Conservation (phyloP, 2,888 invertebrate species). For the Lasioglossum leucozonium region DNA sequence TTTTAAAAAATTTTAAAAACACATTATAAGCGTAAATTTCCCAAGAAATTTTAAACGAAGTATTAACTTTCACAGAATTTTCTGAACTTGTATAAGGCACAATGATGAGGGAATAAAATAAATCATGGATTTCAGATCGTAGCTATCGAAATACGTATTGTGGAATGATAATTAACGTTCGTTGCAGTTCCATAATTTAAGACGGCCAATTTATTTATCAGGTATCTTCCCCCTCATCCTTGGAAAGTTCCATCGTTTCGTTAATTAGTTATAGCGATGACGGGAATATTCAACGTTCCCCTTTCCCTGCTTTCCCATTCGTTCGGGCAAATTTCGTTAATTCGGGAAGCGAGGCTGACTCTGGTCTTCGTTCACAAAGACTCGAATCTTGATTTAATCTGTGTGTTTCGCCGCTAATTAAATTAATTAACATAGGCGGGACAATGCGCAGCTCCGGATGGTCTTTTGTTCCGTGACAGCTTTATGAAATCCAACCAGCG, state of each 20-base stretch:
- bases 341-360: slow-evolving; percentile 8
- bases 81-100: neutral
- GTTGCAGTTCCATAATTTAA: neutral
- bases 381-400: slow-evolving; percentile 50
- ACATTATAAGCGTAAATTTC: neutral
- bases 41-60: neutral
- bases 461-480: slow-evolving; percentile 46
- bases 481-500: slow-evolving; percentile 41
- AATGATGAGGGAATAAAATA: neutral
- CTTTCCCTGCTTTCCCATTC: neutral
- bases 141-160: neutral
- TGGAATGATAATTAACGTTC: neutral
- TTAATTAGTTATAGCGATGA: slow-evolving; percentile 22
- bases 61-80: neutral
- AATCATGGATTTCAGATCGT: neutral
- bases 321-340: slow-evolving; percentile 23
- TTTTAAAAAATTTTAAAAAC: neutral
- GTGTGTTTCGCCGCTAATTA: slow-evolving; percentile 44
- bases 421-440: slow-evolving; percentile 48
- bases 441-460: slow-evolving; percentile 37
- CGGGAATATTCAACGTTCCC: neutral
- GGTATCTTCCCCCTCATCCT: neutral
- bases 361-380: slow-evolving; percentile 28
- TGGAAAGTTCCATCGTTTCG: neutral
- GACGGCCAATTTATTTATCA: neutral